Evolutionary conservation across 92 coral and sea anemone species (phyloP), one percentile per base, ranked within the genome.

Genomic region (Siderastrea siderea): DNA sequence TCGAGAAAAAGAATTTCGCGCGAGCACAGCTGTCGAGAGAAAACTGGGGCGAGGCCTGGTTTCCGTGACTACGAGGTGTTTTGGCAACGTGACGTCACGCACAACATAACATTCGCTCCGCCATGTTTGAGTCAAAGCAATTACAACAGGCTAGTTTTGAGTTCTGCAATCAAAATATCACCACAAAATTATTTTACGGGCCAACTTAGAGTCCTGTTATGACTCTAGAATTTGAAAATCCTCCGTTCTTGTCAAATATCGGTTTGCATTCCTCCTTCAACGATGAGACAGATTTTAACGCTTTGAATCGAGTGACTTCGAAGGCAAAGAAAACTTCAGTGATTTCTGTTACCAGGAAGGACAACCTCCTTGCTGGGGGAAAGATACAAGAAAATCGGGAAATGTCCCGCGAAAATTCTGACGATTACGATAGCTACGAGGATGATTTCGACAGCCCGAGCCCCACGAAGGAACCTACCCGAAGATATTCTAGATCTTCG

Each of bases 371-470:
- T 45, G 75, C 91, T 69, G 82, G 71, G 47, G 85, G 62, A 68
- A 86, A 92, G 48, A 73, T 16, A 47, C 45, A 76, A 11, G 83
- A 84, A 45, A 80, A 80, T 19, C 16, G 79, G 13, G 91, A 91
- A 47, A 95, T 95, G 98, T 89, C 95, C 12, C 90, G 81, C 81
- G 79, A 89, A 75, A 91, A 95, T 72, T 95, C 98, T 10, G 98
- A 95, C 78, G 90, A 94, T 19, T 93, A 95, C 16, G 98, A 95
- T 54, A 97, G 98, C 73, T 97, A 97, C 49, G 99, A 95, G 17
- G 99, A 97, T n/a, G 99, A 97, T 89, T 97, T 97, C 77, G 98
- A 97, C 74, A 90, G 81, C 12, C 91, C 90, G 47, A 93, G 94
- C 75, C 92, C 95, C 6, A 75, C 86, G 45, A 84, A 94, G 19